Percentiles rank a stretch among this genome's conserved stretches.
Evolutionary conservation across 1,140 invertebrate genomes (phyloP).

Genomic region (Panagrolaimus sp.): DNA sequence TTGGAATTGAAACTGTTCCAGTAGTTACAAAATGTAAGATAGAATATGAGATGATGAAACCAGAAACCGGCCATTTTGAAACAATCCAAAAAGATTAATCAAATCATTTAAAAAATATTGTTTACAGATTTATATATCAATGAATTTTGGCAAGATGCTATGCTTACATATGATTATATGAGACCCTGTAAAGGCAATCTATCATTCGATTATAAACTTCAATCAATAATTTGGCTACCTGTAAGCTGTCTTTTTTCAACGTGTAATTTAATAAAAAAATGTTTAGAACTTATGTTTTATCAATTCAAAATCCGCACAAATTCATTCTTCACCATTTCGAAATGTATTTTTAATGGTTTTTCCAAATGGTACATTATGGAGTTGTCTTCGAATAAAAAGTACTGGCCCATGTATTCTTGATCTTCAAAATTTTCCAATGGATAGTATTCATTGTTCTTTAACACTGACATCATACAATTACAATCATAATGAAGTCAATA

Average conservation of each 20-base stretch:
- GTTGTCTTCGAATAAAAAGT: constrained; percentile 55
- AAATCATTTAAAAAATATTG: no score
- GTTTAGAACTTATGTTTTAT: constrained; percentile 50
- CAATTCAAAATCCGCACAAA: constrained; percentile 53
- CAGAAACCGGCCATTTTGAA: no score
- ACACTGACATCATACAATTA: constrained; percentile 58
- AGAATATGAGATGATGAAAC: no score
- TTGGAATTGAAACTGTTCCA: no score
- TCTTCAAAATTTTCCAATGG: constrained; percentile 54
- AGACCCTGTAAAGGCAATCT: constrained; percentile 55
- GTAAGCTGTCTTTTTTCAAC: neutral
- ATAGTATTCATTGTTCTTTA: constrained; percentile 44
- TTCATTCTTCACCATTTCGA: constrained; percentile 54
- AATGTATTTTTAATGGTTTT: constrained; percentile 58
- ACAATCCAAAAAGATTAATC: no score
- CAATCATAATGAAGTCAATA: constrained; percentile 51
- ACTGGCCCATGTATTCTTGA: constrained; percentile 53
- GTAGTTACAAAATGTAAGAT: no score
- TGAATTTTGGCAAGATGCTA: constrained; percentile 58
- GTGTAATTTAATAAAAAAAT: neutral
- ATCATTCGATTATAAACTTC: constrained; percentile 52
- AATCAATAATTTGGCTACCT: constrained; percentile 52
- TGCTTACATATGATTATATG: constrained; percentile 51
- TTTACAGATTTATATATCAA: constrained; percentile 57
- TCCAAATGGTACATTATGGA: constrained; percentile 55